Conservation (phyloP, 2,113 vertebrate genomes). For the Himantopus leucocephalus region DNA sequence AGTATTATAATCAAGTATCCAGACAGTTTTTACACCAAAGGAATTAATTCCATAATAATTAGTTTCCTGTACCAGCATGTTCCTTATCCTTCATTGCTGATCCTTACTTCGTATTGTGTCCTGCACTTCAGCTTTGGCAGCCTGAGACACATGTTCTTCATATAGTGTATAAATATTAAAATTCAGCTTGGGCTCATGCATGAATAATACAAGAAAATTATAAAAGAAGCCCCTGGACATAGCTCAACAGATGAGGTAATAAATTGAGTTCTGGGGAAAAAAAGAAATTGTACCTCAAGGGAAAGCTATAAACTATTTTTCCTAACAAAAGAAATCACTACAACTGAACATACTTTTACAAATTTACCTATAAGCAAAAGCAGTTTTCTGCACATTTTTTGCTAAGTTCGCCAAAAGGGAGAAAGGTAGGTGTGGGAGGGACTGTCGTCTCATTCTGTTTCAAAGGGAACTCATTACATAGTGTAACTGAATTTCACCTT, state of each 20-base stretch:
- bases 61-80: neutral
- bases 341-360: neutral
- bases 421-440: neutral
- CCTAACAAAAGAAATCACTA: neutral
- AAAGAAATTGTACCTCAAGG: neutral
- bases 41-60: neutral
- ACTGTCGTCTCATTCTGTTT: neutral
- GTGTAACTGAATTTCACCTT: neutral
- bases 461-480: neutral
- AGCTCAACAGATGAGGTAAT: neutral
- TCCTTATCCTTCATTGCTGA: neutral
- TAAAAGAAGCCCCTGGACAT: neutral
- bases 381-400: neutral
- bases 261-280: neutral
- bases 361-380: neutral
- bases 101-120: neutral
- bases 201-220: neutral
- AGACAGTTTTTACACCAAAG: neutral
- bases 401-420: neutral
- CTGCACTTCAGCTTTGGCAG: neutral
- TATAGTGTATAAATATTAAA: neutral
- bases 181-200: neutral
- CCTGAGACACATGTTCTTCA: neutral
- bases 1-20: neutral
- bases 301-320: neutral